Conservation (phyloP, 2,888 invertebrate genomes). For the Timema cristinae region DNA sequence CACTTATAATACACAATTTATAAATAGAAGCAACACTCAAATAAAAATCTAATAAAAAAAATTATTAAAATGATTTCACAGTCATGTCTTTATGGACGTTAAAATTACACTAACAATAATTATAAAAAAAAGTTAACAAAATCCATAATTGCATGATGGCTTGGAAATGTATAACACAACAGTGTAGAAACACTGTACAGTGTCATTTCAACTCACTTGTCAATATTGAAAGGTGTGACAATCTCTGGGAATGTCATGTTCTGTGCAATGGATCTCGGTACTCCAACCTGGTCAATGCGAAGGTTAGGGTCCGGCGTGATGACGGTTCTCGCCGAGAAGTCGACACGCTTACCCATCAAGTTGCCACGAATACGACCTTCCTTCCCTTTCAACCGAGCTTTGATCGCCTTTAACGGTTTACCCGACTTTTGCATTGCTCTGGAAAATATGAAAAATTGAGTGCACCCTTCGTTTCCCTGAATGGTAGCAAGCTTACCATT, state of each 20-base stretch:
- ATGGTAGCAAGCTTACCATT: too few species aligned
- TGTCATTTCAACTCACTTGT: slow-evolving; percentile 57
- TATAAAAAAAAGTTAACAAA: too few species aligned
- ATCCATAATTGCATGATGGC: too few species aligned
- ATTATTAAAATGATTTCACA: background rate
- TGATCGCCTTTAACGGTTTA: slow-evolving; percentile 95
- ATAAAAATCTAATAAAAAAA: background rate
- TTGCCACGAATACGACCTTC: slow-evolving; percentile 99
- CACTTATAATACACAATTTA: too few species aligned
- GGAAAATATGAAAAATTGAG: slow-evolving; percentile 36
- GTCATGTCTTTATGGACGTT: too few species aligned
- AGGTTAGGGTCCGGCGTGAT: slow-evolving; percentile 95
- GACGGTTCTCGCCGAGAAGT: slow-evolving; percentile 98
- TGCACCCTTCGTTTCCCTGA: too few species aligned
- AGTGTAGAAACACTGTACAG: too few species aligned
- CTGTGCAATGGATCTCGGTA: slow-evolving; percentile 96
- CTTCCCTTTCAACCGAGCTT: slow-evolving; percentile 94
- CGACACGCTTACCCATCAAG: slow-evolving; percentile 99
- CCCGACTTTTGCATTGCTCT: slow-evolving; percentile 99
- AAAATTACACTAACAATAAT: too few species aligned
- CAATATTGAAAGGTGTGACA: slow-evolving; percentile 98
- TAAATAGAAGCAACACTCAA: too few species aligned
- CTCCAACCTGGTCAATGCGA: slow-evolving; percentile 94
- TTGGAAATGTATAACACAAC: too few species aligned
- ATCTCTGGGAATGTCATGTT: slow-evolving; percentile 99